Evolutionary conservation across 2,888 invertebrate genomes (phyloP), one percentile per base, ranked within the genome.

Genomic region (Sesamia inferens): DNA sequence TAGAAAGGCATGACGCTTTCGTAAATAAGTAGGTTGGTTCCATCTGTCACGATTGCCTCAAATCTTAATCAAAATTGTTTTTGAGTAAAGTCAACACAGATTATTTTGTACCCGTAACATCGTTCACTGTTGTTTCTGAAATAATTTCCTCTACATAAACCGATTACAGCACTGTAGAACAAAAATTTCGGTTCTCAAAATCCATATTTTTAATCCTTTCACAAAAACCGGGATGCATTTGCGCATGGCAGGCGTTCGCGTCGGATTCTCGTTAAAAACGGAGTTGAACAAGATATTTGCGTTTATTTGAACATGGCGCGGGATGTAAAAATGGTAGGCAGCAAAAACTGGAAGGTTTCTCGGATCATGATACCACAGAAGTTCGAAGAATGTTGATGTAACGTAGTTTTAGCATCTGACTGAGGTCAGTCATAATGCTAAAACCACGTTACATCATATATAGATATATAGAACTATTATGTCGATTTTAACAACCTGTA

Each of bases 281-380:
- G 61, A 67, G 63, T 57, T 71, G 74, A 78, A 82, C 85, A 85
- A 83, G 81, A 82, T 83, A 83, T 83, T 84, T 84, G 82, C 81
- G 80, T 82, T 79, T 75, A 82, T 85, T 84, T 77, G 81, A 83
- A 82, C 80, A 87, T 71, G 76, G 68, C 62, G 67, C 48, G 68
- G 71, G 64, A 72, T 79, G 82, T 82, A 79, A 85, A 87, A 86
- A 83, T 78, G 66, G 65, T 76, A 13, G 64, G 61, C 24, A 31
- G 76, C 68, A 79, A 87, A 87, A 86, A 86, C 77, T 76, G 57
- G 65, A 81, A 77, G 22, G 61, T 64, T 69, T 61, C 59, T 24
- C 71, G 68, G 66, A 71, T 74, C 74, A 78, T 74, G 74, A 82
- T 85, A 70, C 73, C 76, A 47, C 74, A 70, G 67, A 57, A 75